phyloP scores from a whole-genome alignment of 2,113 vertebrate species.

The Sphyrna mokarran region DNA sequence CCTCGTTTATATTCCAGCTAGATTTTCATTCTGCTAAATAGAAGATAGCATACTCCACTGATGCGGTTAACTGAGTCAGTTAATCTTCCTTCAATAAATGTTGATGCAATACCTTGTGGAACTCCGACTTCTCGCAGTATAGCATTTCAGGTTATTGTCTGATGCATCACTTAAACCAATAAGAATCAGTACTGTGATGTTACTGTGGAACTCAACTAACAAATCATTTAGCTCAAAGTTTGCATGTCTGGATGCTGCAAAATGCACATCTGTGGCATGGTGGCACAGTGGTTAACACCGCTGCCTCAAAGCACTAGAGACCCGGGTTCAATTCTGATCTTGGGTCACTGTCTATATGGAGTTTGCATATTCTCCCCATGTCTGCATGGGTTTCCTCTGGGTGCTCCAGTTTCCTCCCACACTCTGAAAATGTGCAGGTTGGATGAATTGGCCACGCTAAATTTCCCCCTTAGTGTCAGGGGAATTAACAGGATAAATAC shows the following conservation, averaged over 20 bases:
- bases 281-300: too few relatives aligned
- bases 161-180: background rate
- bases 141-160: background rate
- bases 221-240: background rate
- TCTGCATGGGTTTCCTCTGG: too few relatives aligned
- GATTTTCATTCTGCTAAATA: background rate
- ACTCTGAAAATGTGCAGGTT: too few relatives aligned
- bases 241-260: background rate
- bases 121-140: background rate
- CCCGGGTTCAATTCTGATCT: too few relatives aligned
- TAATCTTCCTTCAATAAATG: background rate
- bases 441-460: too few relatives aligned
- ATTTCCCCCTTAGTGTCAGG: too few relatives aligned
- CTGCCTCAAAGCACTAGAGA: too few relatives aligned
- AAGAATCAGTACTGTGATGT: background rate
- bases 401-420: too few relatives aligned
- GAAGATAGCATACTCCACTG: background rate
- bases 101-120: background rate
- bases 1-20: background rate
- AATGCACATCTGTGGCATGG: background rate
- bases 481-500: too few relatives aligned
- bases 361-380: too few relatives aligned
- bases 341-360: too few relatives aligned
- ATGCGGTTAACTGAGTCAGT: too few relatives aligned
- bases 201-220: background rate